These are phyloP conservation scores for Lithosia quadra DNA, from an alignment of 2,888 invertebrate species.

Conservation along the genomic window DNA sequence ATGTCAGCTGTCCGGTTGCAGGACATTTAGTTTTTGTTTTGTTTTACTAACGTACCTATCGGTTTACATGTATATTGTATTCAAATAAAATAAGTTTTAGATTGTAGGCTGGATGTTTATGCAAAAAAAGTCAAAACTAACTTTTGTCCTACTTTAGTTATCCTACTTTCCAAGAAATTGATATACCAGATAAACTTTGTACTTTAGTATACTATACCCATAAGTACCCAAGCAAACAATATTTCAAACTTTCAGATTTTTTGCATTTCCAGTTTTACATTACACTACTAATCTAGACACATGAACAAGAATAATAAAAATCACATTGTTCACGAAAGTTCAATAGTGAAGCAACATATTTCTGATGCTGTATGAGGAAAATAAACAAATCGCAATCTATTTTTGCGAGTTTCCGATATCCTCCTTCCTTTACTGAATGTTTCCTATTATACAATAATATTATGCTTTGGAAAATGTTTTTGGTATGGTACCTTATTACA, in stretches of 20 bases:
- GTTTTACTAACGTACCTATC: conserved; percentile 1
- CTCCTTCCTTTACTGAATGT: neutral
- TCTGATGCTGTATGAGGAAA: neutral
- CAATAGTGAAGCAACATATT: neutral
- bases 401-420: conserved; percentile 8
- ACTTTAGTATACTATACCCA: too few species aligned
- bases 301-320: too few species aligned
- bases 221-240: too few species aligned
- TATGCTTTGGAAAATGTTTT: neutral
- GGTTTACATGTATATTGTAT: neutral
- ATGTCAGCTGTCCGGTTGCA: neutral
- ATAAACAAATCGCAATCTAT: conserved; percentile 9
- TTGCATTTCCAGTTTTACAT: too few species aligned
- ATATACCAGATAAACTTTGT: neutral
- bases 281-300: too few species aligned
- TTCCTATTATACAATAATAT: neutral
- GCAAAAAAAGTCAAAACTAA: neutral
- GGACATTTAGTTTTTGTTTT: conserved; percentile 1
- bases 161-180: too few species aligned
- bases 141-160: too few species aligned
- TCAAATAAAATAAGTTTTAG: neutral
- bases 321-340: too few species aligned
- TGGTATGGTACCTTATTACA: neutral
- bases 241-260: too few species aligned
- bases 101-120: neutral